A percentile compares a stretch with the other conserved stretches of the same genome.
These are phyloP conservation scores for Polydrusus cervinus DNA, from an alignment of 2,888 invertebrate species.

Conservation along the genomic window DNA sequence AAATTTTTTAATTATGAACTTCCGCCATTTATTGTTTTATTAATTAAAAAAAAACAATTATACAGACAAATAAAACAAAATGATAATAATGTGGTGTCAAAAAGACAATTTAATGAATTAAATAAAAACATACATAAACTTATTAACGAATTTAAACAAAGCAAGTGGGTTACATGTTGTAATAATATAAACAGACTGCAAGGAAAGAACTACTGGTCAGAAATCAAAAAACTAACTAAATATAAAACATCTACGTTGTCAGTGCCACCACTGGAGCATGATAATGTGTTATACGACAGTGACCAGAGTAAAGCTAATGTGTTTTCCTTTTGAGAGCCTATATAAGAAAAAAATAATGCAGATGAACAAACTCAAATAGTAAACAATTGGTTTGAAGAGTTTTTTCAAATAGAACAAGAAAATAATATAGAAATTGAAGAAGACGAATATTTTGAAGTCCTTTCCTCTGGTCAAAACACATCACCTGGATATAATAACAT, in stretches of 20 bases:
- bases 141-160: background rate
- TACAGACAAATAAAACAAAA: background rate
- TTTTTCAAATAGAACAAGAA: no score
- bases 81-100: background rate
- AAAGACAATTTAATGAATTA: background rate
- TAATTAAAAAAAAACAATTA: background rate
- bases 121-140: background rate
- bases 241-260: background rate
- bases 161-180: no score
- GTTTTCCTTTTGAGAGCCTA: no score
- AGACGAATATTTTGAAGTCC: background rate
- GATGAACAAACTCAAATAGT: no score
- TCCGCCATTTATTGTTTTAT: background rate
- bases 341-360: no score
- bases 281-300: background rate
- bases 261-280: background rate
- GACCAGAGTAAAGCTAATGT: no score
- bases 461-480: background rate
- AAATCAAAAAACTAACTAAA: background rate
- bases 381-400: no score
- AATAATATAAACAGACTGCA: no score
- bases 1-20: background rate
- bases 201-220: no score
- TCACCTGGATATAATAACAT: background rate
- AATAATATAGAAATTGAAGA: no score